Evolutionary conservation across 2,113 vertebrate species (phyloP).

Genomic region (Zosterops lateralis): DNA sequence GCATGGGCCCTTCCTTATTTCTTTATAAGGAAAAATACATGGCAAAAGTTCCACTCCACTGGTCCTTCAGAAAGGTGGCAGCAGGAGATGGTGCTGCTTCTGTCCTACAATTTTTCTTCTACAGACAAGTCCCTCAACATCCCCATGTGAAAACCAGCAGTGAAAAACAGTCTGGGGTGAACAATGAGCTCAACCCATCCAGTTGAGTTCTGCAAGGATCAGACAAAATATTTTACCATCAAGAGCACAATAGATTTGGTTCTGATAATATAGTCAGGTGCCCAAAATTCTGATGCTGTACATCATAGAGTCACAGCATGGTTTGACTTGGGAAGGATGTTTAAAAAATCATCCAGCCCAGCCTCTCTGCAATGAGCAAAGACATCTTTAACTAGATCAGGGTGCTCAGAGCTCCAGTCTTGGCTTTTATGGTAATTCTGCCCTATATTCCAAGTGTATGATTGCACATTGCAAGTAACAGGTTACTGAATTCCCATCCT

Average conservation of each 20-base stretch:
- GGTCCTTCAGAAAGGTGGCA: neutral
- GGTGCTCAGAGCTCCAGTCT: neutral
- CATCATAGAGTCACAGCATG: rapidly evolving
- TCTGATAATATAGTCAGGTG: neutral
- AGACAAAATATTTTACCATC: neutral
- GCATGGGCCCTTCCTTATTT: neutral
- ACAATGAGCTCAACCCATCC: neutral
- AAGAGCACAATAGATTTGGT: neutral
- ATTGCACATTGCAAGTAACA: neutral
- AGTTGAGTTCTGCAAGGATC: neutral
- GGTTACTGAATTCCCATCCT: neutral
- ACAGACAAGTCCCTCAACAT: neutral
- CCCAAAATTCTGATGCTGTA: neutral
- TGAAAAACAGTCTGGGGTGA: neutral
- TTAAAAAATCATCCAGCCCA: neutral
- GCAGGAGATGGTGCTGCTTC: neutral
- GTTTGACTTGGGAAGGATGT: neutral
- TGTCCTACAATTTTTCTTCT: neutral
- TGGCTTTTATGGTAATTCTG: neutral
- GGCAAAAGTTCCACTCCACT: neutral
- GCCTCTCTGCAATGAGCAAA: neutral
- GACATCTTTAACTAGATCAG: neutral
- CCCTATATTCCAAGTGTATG: neutral
- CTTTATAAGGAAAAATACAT: neutral
- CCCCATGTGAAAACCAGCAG: neutral